phyloP scores from a whole-genome alignment of 2,797 vertebrate species.

The Arremon aurantiirostris region DNA sequence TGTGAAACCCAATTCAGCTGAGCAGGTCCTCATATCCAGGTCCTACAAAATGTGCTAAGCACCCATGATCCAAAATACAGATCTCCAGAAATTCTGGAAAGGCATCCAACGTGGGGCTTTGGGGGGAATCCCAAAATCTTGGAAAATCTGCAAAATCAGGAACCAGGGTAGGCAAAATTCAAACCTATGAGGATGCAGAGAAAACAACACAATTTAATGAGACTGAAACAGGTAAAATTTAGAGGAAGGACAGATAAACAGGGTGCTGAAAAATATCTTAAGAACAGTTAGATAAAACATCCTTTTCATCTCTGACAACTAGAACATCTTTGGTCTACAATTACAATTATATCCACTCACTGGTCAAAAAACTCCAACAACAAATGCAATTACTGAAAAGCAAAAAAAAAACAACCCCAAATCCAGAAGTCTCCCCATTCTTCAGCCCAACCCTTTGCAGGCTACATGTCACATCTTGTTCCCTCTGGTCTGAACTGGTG shows the following conservation, averaged over 20 bases:
- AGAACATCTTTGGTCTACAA: background rate
- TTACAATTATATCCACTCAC: background rate
- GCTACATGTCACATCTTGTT: accelerated
- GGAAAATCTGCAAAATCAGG: background rate
- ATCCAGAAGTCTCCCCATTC: background rate
- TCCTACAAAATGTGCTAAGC: background rate
- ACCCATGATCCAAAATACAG: background rate
- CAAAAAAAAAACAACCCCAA: background rate
- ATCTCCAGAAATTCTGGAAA: background rate
- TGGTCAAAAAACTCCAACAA: background rate
- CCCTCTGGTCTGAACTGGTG: background rate
- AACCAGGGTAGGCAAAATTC: background rate
- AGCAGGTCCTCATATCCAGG: background rate
- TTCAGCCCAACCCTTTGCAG: background rate
- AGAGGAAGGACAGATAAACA: background rate
- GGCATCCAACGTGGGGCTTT: background rate
- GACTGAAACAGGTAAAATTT: background rate
- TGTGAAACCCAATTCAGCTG: background rate
- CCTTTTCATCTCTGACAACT: background rate
- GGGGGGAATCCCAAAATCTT: background rate
- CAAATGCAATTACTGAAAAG: background rate
- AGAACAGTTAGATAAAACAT: background rate
- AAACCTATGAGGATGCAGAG: background rate
- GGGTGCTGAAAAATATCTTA: background rate
- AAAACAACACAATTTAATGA: background rate